These are phyloP conservation scores for Halocynthia aurantium DNA, from an alignment of 23 tunicate genomes.

Conservation along the genomic window DNA sequence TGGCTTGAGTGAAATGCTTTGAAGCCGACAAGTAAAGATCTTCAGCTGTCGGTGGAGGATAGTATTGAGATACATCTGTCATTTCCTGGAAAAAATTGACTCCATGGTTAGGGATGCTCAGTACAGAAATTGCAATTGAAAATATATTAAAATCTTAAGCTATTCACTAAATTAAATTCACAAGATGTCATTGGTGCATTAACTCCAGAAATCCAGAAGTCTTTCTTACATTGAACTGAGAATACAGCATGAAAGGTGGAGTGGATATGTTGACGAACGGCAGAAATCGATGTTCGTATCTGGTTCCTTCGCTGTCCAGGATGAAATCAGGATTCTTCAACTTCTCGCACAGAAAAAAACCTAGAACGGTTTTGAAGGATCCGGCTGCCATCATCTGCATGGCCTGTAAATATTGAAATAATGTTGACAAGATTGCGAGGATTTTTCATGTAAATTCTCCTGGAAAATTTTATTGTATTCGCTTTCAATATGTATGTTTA, in stretches of 20 bases:
- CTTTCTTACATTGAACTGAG: slow-evolving; percentile 58
- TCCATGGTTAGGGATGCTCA: not conserved
- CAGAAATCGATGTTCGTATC: slow-evolving; percentile 89
- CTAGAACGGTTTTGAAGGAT: slow-evolving; percentile 56
- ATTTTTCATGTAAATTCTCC: too few species aligned
- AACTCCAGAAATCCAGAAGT: too few species aligned
- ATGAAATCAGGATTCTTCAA: slow-evolving; percentile 51
- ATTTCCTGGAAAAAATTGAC: slow-evolving; percentile 45
- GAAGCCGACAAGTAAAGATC: slow-evolving; percentile 67
- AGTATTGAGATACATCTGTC: slow-evolving; percentile 63
- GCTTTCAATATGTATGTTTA: too few species aligned
- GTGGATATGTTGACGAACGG: slow-evolving; percentile 70
- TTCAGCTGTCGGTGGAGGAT: slow-evolving; percentile 72
- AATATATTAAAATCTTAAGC: not conserved
- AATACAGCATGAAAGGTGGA: slow-evolving; percentile 85
- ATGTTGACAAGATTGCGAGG: too few species aligned
- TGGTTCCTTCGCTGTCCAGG: slow-evolving; percentile 66
- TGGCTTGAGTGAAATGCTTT: slow-evolving; percentile 78
- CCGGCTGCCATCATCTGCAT: slow-evolving; percentile 76
- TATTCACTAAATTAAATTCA: too few species aligned
- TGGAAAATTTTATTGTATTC: too few species aligned
- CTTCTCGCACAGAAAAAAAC: slow-evolving; percentile 63
- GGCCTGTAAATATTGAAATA: slow-evolving; percentile 28
- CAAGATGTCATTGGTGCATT: too few species aligned
- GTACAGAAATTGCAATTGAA: not conserved